A percentile compares a stretch with the other conserved stretches of the same genome.
These are phyloP conservation scores for Novumbra hubbsi DNA, from an alignment of 2,797 vertebrate genomes.

Conservation along the genomic window DNA sequence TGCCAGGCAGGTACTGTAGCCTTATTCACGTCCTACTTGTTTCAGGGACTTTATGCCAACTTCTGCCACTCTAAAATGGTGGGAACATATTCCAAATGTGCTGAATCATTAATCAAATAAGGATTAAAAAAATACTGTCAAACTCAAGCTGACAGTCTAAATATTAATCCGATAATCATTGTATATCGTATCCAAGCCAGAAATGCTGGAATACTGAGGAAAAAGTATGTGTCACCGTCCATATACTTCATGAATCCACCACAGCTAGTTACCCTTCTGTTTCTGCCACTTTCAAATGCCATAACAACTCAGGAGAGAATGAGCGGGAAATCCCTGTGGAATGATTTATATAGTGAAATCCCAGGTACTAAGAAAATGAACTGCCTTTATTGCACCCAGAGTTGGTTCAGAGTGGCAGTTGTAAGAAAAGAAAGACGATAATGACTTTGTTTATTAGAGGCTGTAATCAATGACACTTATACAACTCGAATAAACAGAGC, in stretches of 20 bases:
- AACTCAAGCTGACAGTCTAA: no score
- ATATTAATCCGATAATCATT: no score
- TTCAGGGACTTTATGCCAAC: no score
- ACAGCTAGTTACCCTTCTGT: background rate
- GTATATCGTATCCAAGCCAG: no score
- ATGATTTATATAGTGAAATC: background rate
- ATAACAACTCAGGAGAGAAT: background rate
- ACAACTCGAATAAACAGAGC: background rate
- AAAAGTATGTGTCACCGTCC: no score
- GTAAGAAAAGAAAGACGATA: background rate
- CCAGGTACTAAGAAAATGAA: background rate
- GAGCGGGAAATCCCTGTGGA: background rate
- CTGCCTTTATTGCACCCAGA: background rate
- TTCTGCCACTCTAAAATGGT: no score
- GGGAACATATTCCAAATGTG: no score
- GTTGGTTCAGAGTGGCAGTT: background rate
- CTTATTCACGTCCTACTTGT: no score
- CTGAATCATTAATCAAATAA: no score
- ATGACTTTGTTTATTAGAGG: constrained; percentile 4
- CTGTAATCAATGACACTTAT: background rate
- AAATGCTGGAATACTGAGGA: no score
- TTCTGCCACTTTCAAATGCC: constrained; percentile 2
- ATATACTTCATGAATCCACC: background rate
- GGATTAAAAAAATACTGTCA: no score
- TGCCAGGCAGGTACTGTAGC: no score